phyloP scores from a whole-genome alignment of 2,888 invertebrate genomes.

The Drosophila dives region DNA sequence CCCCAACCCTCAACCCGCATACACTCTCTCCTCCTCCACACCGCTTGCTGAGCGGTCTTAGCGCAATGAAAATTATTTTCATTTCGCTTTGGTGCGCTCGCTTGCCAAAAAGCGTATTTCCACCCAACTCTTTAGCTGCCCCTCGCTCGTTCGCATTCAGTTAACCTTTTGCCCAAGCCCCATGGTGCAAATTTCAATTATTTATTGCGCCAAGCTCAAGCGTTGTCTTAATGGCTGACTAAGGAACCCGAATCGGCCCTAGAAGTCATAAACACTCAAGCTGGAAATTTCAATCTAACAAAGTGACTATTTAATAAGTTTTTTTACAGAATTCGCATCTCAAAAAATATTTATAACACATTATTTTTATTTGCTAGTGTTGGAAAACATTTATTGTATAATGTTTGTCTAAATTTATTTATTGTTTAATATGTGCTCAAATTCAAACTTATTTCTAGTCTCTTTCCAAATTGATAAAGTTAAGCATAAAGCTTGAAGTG shows the following conservation, averaged over 20 bases:
- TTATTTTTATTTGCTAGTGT: not conserved
- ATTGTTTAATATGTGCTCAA: not conserved
- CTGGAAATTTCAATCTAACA: constrained; percentile 37
- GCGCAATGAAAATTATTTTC: constrained; percentile 77
- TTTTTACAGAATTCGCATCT: constrained; percentile 24
- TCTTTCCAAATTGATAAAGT: not conserved
- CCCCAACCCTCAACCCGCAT: not conserved
- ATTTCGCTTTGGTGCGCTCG: constrained; percentile 75
- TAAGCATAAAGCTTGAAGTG: not conserved
- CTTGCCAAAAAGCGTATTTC: constrained; percentile 71
- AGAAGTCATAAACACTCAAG: constrained; percentile 50
- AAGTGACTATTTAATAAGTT: constrained; percentile 15
- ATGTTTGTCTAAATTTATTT: not conserved
- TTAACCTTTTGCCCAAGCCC: constrained; percentile 55
- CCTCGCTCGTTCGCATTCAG: constrained; percentile 27
- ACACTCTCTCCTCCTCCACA: not conserved
- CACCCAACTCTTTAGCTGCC: constrained; percentile 46
- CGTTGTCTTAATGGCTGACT: constrained; percentile 70
- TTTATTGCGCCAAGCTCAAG: constrained; percentile 72
- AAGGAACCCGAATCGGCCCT: constrained; percentile 36
- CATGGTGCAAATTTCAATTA: constrained; percentile 70
- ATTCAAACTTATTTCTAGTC: not conserved
- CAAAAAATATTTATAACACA: not conserved
- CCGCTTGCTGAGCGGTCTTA: constrained; percentile 37
- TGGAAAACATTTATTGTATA: not conserved